phyloP scores from a whole-genome alignment of 1,140 invertebrate genomes.

The Aradophagus sp. region DNA sequence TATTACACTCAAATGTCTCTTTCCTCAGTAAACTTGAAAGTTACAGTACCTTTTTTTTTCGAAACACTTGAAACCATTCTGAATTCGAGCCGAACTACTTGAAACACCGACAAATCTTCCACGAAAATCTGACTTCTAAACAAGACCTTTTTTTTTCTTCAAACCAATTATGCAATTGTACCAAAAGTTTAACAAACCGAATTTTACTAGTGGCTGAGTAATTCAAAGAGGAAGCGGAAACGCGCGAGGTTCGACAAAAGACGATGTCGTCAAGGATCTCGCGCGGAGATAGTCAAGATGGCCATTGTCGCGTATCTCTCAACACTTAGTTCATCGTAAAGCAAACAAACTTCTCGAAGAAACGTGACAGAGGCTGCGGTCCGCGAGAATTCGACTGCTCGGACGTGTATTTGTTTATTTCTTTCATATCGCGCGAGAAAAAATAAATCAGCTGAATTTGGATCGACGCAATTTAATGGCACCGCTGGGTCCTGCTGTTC shows the following conservation, averaged over 20 bases:
- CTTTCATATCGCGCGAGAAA: slow-evolving; percentile 22
- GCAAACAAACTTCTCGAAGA: slow-evolving; percentile 67
- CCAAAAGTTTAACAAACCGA: no score
- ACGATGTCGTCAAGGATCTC: slow-evolving; percentile 12
- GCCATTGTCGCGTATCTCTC: slow-evolving; percentile 65
- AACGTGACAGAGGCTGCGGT: slow-evolving; percentile 53
- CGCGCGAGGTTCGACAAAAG: slow-evolving; percentile 11
- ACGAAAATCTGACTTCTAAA: no score
- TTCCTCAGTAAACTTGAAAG: no score
- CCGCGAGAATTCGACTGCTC: slow-evolving; percentile 30
- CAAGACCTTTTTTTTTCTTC: no score
- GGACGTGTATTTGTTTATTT: slow-evolving; percentile 29
- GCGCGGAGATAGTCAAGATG: slow-evolving; percentile 61
- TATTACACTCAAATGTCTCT: no score
- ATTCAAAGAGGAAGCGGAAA: slow-evolving; percentile 30
- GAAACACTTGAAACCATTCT: not conserved
- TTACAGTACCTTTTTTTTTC: no score
- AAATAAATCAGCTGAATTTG: slow-evolving; percentile 22
- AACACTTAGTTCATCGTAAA: slow-evolving; percentile 63
- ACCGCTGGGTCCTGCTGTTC: not conserved
- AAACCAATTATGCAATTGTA: not conserved
- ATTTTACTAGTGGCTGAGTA: not conserved
- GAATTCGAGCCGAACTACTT: not conserved
- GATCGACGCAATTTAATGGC: slow-evolving; percentile 1
- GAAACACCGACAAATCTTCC: not conserved